Percentiles rank a stretch among this genome's conserved stretches.
Conservation (phyloP, 2,797 vertebrate species). For the Myripristis jacobus region DNA sequence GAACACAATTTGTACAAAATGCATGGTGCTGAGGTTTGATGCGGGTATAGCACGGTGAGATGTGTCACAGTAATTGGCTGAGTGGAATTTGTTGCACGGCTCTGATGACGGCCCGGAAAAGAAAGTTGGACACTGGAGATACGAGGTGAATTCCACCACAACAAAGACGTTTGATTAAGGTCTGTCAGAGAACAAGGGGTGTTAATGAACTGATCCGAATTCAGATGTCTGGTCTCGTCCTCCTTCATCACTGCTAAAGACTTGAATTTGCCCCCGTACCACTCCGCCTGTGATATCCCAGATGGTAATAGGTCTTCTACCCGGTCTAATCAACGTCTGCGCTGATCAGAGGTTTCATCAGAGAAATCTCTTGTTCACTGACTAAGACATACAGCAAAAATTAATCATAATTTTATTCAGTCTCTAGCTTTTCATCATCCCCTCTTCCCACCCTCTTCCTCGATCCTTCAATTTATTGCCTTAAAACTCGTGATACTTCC, state of each 20-base stretch:
- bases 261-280: too few relatives aligned
- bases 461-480: not conserved
- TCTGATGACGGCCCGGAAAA: too few relatives aligned
- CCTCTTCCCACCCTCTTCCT: conserved; percentile 1
- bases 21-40: too few relatives aligned
- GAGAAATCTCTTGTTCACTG: not conserved
- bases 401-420: not conserved
- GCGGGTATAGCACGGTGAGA: too few relatives aligned
- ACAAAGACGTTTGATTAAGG: not conserved
- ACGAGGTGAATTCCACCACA: not conserved
- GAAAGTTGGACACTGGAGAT: too few relatives aligned
- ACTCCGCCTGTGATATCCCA: not conserved
- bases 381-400: not conserved
- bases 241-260: not conserved
- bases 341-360: not conserved
- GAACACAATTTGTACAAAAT: too few relatives aligned
- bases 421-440: not conserved
- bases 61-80: too few relatives aligned
- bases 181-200: too few relatives aligned
- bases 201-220: too few relatives aligned
- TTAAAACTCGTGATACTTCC: conserved; percentile 9
- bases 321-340: not conserved
- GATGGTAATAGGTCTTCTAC: not conserved
- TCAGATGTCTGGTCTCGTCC: not conserved
- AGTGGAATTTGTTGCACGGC: too few relatives aligned